A percentile compares a stretch with the other conserved stretches of the same genome.
Evolutionary conservation across 2,113 vertebrate genomes (phyloP).

Genomic region (Glaucomys volans): DNA sequence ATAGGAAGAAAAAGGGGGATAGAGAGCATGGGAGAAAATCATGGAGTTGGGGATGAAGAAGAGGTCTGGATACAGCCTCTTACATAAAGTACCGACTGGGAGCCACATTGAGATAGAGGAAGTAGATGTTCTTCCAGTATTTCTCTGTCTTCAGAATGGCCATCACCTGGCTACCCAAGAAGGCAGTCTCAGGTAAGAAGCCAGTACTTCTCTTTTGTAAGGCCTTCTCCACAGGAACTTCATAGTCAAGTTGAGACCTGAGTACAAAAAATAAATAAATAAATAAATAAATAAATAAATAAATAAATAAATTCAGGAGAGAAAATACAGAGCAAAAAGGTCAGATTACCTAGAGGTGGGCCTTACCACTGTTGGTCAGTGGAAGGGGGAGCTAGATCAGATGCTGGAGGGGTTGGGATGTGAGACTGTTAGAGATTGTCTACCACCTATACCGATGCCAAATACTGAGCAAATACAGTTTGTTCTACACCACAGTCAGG

Average conservation of each 20-base stretch:
- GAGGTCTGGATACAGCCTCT: no score
- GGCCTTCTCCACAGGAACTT: constrained; percentile 3
- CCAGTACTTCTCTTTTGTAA: neutral
- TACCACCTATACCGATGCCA: neutral
- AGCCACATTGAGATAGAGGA: constrained; percentile 84
- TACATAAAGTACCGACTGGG: constrained; percentile 78
- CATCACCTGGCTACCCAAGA: constrained; percentile 19
- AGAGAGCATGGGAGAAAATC: accelerated
- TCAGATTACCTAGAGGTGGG: neutral
- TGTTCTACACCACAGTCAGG: neutral
- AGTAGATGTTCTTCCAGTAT: constrained; percentile 63
- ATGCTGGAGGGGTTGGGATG: neutral
- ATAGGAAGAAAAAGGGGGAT: neutral
- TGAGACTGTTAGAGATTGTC: neutral
- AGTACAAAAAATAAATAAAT: neutral
- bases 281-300: neutral
- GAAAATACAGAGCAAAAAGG: neutral
- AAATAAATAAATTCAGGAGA: neutral
- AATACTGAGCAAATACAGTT: neutral
- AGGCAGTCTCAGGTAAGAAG: neutral
- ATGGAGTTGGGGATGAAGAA: neutral
- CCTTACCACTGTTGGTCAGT: neutral
- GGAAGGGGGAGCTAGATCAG: neutral
- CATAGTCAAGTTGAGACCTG: constrained; percentile 44
- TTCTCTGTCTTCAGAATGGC: constrained; percentile 50